Evolutionary conservation across 1,140 invertebrate species (phyloP), one percentile per base, ranked within the genome.

Genomic region (Drosophila ironensis): DNA sequence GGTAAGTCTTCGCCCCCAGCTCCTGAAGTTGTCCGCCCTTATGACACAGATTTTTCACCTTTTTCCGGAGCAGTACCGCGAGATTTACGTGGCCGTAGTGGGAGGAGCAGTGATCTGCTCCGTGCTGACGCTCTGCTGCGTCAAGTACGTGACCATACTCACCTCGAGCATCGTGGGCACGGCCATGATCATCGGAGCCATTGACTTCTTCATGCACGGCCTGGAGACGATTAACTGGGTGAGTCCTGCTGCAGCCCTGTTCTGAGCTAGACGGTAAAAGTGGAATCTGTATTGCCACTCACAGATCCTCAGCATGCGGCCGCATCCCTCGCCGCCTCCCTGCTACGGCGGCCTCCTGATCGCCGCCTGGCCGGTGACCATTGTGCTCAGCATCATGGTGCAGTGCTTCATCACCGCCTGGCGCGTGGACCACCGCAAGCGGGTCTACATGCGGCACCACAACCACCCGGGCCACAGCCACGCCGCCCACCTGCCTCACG

Each of bases 381-480:
- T 88, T 33, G 84, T 90, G 9, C 81, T 90, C 11, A 88, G 89
- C 60, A 72, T 90, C 3, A 90, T 90, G 87, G 86, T 90, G 28
- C 89, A 90, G 52, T 89, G 89, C 44, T 90, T 90, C 33, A 90
- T 90, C 1, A 90, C 89, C 0, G 88, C 84, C 46, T 90, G 89
- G 89, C 87, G 89, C 0, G 82, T 90, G 12, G 89, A 90, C 63
- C 89, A 90, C 51, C 73, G 87, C 14, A 89, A 89, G 30, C 74
- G 84, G 4, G 67, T 86, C 37, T 89, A 88, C 24, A 86, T 84
- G 61, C 71, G 88, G 16, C 87, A 88, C 25, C 82, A 89, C 50
- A 78, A 80, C 2, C 81, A 80, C 17, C 45, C 70, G 11, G 50
- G 59, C 5, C 81, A 86, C 48, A 44, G 59, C 12, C 59, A 78